Evolutionary conservation across 2,797 vertebrate genomes (phyloP).

Genomic region (Protonibea diacanthus): DNA sequence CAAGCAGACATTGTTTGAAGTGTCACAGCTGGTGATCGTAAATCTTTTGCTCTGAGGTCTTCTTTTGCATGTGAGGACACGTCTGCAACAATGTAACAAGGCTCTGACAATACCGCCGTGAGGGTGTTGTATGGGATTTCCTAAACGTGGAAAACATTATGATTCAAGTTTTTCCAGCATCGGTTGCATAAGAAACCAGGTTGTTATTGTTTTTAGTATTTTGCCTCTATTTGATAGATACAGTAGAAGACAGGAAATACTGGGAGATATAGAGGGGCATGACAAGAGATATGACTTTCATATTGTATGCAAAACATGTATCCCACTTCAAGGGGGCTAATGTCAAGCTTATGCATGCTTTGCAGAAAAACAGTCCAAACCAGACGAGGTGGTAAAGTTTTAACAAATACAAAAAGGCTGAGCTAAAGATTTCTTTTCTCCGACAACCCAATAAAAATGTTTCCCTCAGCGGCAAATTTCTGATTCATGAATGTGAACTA

Average conservation of each 20-base stretch:
- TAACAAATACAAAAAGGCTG: constrained; percentile 6
- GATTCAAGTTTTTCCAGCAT: not conserved
- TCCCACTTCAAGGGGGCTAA: not conserved
- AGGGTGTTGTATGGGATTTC: constrained; percentile 11
- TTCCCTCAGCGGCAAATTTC: not conserved
- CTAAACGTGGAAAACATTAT: not conserved
- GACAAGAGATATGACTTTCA: not conserved
- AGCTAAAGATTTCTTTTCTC: not conserved
- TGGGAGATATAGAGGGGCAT: not conserved
- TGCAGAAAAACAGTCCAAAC: not conserved
- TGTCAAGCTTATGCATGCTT: not conserved
- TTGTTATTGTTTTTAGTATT: not conserved
- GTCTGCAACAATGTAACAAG: constrained; percentile 14
- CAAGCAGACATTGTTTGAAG: constrained; percentile 40
- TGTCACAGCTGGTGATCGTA: constrained; percentile 52
- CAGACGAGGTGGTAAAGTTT: not conserved
- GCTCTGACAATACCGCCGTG: not conserved
- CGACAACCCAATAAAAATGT: not conserved
- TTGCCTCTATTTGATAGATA: not conserved
- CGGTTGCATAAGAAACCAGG: not conserved
- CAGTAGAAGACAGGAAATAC: not conserved
- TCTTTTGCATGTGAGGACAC: constrained; percentile 44
- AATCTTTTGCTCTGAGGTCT: constrained; percentile 53
- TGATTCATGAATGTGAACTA: not conserved
- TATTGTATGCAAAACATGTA: not conserved